Evolutionary conservation across 2,888 invertebrate species (phyloP).

Genomic region (Auanema freiburgensis): DNA sequence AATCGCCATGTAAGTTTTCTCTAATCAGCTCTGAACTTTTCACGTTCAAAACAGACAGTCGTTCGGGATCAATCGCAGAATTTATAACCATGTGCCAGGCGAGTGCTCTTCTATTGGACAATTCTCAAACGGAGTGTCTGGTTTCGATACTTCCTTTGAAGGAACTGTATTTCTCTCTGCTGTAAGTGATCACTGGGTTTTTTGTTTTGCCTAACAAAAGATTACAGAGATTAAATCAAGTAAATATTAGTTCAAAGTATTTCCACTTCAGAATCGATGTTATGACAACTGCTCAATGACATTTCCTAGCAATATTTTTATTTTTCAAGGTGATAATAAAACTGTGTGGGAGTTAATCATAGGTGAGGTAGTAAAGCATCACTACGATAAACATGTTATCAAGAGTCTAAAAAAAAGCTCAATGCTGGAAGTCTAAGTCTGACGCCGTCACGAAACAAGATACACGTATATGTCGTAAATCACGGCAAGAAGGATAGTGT

Average conservation of each 20-base stretch:
- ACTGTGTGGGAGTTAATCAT: no score
- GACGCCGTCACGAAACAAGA: background rate
- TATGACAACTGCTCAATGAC: no score
- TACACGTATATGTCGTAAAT: background rate
- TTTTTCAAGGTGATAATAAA: no score
- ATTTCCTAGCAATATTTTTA: no score
- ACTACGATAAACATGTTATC: no score
- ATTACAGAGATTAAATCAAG: no score
- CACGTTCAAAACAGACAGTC: background rate
- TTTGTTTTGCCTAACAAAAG: no score
- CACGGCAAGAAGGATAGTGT: background rate
- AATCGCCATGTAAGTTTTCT: no score
- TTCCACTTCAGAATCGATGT: no score
- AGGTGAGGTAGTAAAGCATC: no score
- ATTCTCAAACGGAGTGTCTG: background rate
- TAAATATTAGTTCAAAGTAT: no score
- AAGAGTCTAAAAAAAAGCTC: background rate
- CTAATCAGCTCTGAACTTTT: no score
- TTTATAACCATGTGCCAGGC: conserved; percentile 10
- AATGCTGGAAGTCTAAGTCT: background rate
- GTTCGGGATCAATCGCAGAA: background rate
- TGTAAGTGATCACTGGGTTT: conserved; percentile 2
- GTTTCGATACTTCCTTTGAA: conserved; percentile 5
- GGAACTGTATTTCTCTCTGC: conserved; percentile 4
- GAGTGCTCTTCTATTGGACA: background rate